phyloP scores from a whole-genome alignment of 2,888 invertebrate species.

The Limnephilus auricula region DNA sequence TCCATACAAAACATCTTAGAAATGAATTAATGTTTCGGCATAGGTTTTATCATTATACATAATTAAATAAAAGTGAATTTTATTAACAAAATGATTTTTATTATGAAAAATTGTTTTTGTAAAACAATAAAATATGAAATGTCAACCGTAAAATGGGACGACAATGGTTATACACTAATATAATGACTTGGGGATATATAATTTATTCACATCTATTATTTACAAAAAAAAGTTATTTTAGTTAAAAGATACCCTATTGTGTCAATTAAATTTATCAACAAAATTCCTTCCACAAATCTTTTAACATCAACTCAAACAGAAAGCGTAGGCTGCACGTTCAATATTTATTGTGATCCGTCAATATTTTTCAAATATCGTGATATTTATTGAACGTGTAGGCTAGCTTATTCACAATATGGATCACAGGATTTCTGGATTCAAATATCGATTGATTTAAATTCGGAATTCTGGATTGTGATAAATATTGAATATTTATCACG shows the following conservation, averaged over 20 bases:
- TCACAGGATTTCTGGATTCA: no score
- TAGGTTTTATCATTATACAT: slow-evolving; percentile 4
- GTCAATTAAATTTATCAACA: background rate
- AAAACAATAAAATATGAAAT: slow-evolving; percentile 58
- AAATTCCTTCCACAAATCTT: background rate
- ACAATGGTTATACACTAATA: slow-evolving; percentile 34
- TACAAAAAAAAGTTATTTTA: slow-evolving; percentile 18
- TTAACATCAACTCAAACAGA: background rate
- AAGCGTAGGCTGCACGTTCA: no score
- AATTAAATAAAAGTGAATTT: slow-evolving; percentile 34
- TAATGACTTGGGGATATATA: slow-evolving; percentile 46
- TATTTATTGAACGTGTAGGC: no score
- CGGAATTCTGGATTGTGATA: no score
- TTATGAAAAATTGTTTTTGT: slow-evolving; percentile 55
- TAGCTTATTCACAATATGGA: no score
- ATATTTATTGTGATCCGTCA: no score
- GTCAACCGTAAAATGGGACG: slow-evolving; percentile 40
- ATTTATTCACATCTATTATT: slow-evolving; percentile 42
- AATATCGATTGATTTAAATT: no score
- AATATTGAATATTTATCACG: no score
- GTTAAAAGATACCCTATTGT: slow-evolving; percentile 8
- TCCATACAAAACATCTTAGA: slow-evolving; percentile 48
- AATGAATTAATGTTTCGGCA: slow-evolving; percentile 43
- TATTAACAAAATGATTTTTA: slow-evolving; percentile 34
- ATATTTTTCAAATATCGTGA: no score